Base-by-base conservation (phyloP, 2,888 invertebrate species). In the Drosophila macrospina region DNA sequence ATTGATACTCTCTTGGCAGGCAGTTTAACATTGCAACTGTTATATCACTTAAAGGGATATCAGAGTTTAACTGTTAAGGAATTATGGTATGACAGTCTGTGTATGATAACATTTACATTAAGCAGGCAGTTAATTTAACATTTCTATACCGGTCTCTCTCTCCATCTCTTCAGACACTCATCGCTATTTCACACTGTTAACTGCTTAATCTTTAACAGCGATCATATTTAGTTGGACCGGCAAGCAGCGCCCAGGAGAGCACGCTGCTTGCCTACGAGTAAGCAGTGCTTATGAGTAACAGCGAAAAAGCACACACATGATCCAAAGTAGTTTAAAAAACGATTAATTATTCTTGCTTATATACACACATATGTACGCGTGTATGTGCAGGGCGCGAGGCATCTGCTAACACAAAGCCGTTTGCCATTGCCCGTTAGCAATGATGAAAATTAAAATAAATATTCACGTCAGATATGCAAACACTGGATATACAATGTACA, bases 341-440 rank as follows among this genome's bases (percentile, higher is more conserved):
- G 64, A 57, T 61, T 52, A 42, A 39, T 47, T 24, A 37, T 30
- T 47, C 1, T 32, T 11, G 16, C 30, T 20, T 16, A 26, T 20
- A 26, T 32, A 20, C 36, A 32, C 16, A 44, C 20, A 28, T 16
- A 26, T 30, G 16, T 16, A 15, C 16, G 20, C 1, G 4, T 45
- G n/a, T n/a, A 36, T 32, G 41, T 61, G 51, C 44, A 74, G 67
- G 56, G 56, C 51, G 48, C 41, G 44, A 32, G 34, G 50, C 47
- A 34, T 71, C 34, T 50, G 63, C 62, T 66, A 77, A 83, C 65
- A 80, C n/a, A 71, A 74, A 24, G 10, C 15, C 45, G 28, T 67
- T 66, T 15, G 34, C 13, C 47, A 61, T 66, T 15, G 34, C 13
- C 47, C 37, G 36, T 41, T 30, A 41, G 59, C 41, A 41, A 32